phyloP scores from a whole-genome alignment of 1,140 invertebrate genomes.

The Oedothorax gibbosus region DNA sequence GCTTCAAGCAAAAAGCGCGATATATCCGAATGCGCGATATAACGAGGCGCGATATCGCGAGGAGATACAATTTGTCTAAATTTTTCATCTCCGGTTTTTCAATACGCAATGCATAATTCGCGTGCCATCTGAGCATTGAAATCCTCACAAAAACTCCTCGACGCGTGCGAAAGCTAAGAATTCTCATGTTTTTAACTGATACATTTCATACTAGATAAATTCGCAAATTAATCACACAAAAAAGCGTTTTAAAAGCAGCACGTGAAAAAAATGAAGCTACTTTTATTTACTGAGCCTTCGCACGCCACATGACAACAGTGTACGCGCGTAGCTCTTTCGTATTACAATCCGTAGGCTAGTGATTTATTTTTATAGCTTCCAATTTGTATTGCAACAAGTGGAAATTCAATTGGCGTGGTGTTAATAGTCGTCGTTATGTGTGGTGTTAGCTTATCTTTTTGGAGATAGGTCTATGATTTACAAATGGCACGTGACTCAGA shows the following conservation, averaged over 20 bases:
- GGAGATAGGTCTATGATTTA: slow-evolving; percentile 40
- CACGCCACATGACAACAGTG: slow-evolving; percentile 36
- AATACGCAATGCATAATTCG: neutral
- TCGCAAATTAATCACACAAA: slow-evolving; percentile 49
- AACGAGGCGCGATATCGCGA: no score
- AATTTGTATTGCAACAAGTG: slow-evolving; percentile 61
- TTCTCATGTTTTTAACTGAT: slow-evolving; percentile 56
- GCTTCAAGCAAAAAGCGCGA: no score
- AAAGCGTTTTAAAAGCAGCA: slow-evolving; percentile 28
- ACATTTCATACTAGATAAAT: slow-evolving; percentile 50
- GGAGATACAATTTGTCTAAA: no score
- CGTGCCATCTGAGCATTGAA: slow-evolving; percentile 46
- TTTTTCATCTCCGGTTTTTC: no score
- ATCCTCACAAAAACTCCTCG: slow-evolving; percentile 33
- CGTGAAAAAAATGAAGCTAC: neutral
- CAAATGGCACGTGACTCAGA: slow-evolving; percentile 36
- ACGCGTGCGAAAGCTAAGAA: slow-evolving; percentile 32
- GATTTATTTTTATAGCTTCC: slow-evolving; percentile 60
- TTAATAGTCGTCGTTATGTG: slow-evolving; percentile 52
- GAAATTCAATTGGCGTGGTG: slow-evolving; percentile 57
- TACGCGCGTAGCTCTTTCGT: slow-evolving; percentile 5
- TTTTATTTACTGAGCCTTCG: slow-evolving; percentile 48
- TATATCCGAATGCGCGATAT: no score
- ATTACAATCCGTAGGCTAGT: slow-evolving; percentile 15
- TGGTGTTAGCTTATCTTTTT: slow-evolving; percentile 47